Base-by-base conservation (phyloP, 2,888 invertebrate species). In the Agonopterix heracliana region DNA sequence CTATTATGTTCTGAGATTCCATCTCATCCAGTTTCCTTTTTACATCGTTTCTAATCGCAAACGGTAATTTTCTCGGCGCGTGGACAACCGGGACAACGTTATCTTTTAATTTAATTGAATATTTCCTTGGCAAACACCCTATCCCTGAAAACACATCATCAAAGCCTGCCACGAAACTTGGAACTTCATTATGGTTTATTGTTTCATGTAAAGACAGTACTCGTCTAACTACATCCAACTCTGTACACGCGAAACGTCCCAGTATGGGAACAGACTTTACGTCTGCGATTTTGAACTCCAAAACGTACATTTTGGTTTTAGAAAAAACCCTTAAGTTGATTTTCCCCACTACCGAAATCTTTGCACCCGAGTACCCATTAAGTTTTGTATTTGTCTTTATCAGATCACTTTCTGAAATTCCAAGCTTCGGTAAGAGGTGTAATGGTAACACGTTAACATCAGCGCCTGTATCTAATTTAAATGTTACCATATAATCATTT, bases 381-480 rank as follows among this genome's bases (percentile, higher is more conserved):
- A 53, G n/a, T 35, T 35, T 38, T 7, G 46, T 47, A 11, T 9
- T 38, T 1, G 49, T 50, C 7, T 9, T 1, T 13, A 43, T 26
- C 17, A 53, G 44, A 40, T 50, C 38, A 8, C 42, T 11, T 11
- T 43, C 35, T 1, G 1, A 3, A 17, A 48, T 12, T 34, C 46
- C 46, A 5, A 50, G 11, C 11, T 26, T 44, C 4, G 11, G 13
- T 13, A 53, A 42, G 10, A 10, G 50, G 4, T 40, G n/a, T 9
- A 41, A 34, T 1, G 51, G 54, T n/a, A 54, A 44, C 53, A n/a
- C n/a, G n/a, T n/a, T n/a, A n/a, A n/a, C n/a, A n/a, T n/a, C n/a
- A n/a, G n/a, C n/a, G n/a, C n/a, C 54, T 9, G 51, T 50, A 14
- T 54, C 54, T 34, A 54, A 41, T 44, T 51, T 52, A 46, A 54